Base-by-base conservation (phyloP, 2,113 vertebrate genomes). In the Pseudolaguvia tuberculata region DNA sequence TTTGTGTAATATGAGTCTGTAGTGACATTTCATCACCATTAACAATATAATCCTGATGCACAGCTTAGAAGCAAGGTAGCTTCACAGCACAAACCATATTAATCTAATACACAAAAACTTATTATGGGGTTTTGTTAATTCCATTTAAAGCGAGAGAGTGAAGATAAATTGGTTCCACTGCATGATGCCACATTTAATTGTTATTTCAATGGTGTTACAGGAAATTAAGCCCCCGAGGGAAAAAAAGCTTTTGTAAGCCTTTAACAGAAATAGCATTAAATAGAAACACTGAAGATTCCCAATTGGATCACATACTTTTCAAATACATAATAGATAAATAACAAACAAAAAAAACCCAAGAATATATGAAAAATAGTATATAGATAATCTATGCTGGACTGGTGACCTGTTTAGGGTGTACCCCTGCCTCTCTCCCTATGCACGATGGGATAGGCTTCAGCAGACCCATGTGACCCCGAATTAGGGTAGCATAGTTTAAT, bases 21-120 rank as follows among this genome's bases (percentile, higher is more conserved):
- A 63, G 61, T 45, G 61, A 23, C 42, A 47, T 6, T 25, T 47
- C 13, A 45, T 53, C 12, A 52, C 31, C 25, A 35, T 14, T 18
- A 4, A 35, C 12, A 68, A 11, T 3, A 53, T 39, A 20, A 69
- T 53, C 18, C 31, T 47, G 29, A 66, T 57, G 11, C 29, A 13
- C 45, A 65, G 62, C 35, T 65, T 47, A 15, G 21, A 47, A 65
- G 45, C 12, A 15, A 39, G 10, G 35, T 70, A 59, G 59, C 76
- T 80, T 83, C 72, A 80, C 76, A 75, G 72, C 58, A 70, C 73
- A 82, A 74, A 80, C 56, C 66, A 78, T 80, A 70, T 81, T 85
- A 84, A 80, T 81, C 81, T 79, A 83, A 85, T 80, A 76, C 81
- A 73, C 72, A 76, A 78, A 82, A 82, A 59, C 70, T 78, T 80